phyloP scores from a whole-genome alignment of 2,888 invertebrate genomes.

The Torymus texanus region DNA sequence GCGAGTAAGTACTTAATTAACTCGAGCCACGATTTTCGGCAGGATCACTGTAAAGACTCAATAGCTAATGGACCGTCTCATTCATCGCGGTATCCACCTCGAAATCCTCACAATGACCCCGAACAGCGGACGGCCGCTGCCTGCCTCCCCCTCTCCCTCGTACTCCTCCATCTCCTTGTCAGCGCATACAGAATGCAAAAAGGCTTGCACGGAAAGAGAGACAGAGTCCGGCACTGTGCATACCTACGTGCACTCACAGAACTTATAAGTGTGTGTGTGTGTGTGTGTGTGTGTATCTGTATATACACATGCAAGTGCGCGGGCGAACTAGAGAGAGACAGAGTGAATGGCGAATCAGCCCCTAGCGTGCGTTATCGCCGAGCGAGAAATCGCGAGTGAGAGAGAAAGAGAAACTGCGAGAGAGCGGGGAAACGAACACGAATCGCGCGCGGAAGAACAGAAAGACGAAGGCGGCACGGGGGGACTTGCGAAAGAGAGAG shows the following conservation, averaged over 20 bases:
- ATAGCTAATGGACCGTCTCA: too few relatives aligned
- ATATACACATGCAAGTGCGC: conserved; percentile 10
- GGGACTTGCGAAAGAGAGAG: conserved; percentile 21
- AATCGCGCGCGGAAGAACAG: background rate
- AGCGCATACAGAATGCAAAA: background rate
- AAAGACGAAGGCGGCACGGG: conserved; percentile 42
- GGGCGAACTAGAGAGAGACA: conserved; percentile 20
- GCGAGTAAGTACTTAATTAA: too few relatives aligned
- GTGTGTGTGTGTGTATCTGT: background rate
- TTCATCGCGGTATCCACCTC: too few relatives aligned
- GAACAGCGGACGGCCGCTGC: too few relatives aligned
- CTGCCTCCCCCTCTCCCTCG: too few relatives aligned
- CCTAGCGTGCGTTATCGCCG: too few relatives aligned
- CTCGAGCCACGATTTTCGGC: too few relatives aligned
- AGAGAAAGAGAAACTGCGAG: conserved; percentile 21
- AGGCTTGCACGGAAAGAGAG: background rate
- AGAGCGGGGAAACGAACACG: background rate
- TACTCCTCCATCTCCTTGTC: background rate
- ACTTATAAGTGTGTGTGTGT: too few relatives aligned
- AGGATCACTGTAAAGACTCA: too few relatives aligned
- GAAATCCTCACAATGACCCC: too few relatives aligned
- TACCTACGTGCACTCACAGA: background rate
- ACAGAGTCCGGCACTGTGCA: background rate
- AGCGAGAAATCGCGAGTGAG: conserved; percentile 47
- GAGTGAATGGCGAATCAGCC: conserved; percentile 45